Conservation (phyloP, 2,888 invertebrate genomes). For the Eulithis prunata region DNA sequence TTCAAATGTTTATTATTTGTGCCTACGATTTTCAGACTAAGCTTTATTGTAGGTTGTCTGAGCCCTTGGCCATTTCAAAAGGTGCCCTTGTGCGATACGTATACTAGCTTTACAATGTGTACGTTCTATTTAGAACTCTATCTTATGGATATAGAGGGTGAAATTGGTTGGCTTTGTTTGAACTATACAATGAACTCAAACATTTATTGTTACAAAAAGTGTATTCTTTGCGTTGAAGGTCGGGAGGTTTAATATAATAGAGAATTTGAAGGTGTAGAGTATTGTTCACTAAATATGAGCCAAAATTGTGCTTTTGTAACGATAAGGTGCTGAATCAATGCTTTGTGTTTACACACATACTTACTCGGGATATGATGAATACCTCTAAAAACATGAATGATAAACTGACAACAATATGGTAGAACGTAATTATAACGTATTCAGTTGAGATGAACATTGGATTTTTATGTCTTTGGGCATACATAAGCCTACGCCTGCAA, state of each 20-base stretch:
- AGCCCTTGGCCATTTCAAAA: conserved; percentile 25
- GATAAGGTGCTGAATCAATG: conserved; percentile 5
- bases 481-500: too few species aligned
- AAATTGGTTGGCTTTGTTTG: conserved; percentile 19
- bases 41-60: conserved; percentile 31
- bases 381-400: too few species aligned
- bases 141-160: conserved; percentile 9
- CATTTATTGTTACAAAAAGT: conserved; percentile 43
- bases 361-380: too few species aligned
- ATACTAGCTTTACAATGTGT: neutral
- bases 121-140: conserved; percentile 18
- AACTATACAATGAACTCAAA: conserved; percentile 38
- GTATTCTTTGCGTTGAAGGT: conserved; percentile 46
- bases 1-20: conserved; percentile 19
- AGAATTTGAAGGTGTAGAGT: conserved; percentile 29
- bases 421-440: too few species aligned
- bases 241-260: conserved; percentile 35
- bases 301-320: conserved; percentile 25
- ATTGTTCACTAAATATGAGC: conserved; percentile 35
- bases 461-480: too few species aligned
- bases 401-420: too few species aligned
- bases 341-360: neutral
- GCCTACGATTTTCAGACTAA: conserved; percentile 26
- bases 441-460: too few species aligned
- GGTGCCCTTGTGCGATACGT: conserved; percentile 28